phyloP scores from a whole-genome alignment of 1,140 invertebrate genomes.

The Lamellibrachia luymesi region DNA sequence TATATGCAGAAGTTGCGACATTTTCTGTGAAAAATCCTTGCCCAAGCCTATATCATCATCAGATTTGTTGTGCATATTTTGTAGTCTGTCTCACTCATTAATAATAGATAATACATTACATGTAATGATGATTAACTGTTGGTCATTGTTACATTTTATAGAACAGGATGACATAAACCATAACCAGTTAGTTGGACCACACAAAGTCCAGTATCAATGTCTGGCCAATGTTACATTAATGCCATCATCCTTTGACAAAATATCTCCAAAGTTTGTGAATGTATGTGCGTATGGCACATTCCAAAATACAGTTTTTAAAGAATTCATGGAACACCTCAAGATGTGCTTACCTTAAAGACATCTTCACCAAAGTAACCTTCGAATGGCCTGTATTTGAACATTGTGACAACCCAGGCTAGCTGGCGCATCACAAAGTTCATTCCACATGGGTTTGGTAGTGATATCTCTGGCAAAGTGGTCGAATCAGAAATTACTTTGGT shows the following conservation, averaged over 20 bases:
- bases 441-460: background rate
- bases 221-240: background rate
- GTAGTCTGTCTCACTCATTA: background rate
- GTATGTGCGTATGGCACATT: background rate
- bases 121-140: too few species aligned
- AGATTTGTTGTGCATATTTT: background rate
- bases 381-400: background rate
- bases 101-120: too few species aligned
- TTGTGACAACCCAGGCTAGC: background rate
- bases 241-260: background rate
- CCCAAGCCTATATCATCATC: too few species aligned
- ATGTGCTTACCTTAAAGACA: background rate
- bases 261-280: background rate
- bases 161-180: too few species aligned
- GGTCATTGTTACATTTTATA: background rate
- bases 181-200: too few species aligned
- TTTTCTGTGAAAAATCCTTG: too few species aligned
- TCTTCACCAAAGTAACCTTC: background rate
- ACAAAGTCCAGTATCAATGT: background rate
- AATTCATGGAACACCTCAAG: background rate
- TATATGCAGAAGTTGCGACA: too few species aligned
- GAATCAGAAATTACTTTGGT: background rate
- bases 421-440: background rate
- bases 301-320: background rate
- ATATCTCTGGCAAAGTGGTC: background rate